Conservation (phyloP, 2,797 vertebrate species). For the Cossypha niveicapilla region DNA sequence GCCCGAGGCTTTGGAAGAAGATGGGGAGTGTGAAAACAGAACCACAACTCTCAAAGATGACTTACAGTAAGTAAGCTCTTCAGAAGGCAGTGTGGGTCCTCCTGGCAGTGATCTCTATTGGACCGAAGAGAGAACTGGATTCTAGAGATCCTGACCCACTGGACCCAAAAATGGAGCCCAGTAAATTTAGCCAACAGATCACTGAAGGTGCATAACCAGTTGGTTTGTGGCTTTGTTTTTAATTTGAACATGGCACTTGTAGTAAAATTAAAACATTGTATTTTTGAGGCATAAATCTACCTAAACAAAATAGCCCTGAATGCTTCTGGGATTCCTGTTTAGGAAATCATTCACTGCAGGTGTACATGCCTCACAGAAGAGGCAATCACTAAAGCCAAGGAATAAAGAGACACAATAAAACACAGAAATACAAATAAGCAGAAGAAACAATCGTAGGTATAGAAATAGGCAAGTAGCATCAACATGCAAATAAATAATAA, state of each 20-base stretch:
- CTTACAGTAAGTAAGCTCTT: not conserved
- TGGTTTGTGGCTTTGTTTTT: not conserved
- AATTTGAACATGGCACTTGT: not conserved
- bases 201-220: not conserved
- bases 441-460: not conserved
- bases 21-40: not conserved
- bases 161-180: not conserved
- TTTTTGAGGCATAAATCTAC: not conserved
- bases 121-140: not conserved
- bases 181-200: not conserved
- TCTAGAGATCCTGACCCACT: not conserved
- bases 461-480: not conserved
- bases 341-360: not conserved
- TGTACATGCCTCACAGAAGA: not conserved
- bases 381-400: not conserved
- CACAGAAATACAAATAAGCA: not conserved
- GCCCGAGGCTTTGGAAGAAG: not conserved
- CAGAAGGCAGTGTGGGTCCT: not conserved
- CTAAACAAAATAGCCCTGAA: not conserved
- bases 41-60: not conserved
- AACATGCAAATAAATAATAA: not conserved
- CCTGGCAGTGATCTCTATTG: not conserved
- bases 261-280: not conserved
- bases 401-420: not conserved
- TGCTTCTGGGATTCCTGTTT: not conserved